Conservation (phyloP, 30 jellyfish, hydroid and myxozoan species). For the Turritopsis dohrnii region DNA sequence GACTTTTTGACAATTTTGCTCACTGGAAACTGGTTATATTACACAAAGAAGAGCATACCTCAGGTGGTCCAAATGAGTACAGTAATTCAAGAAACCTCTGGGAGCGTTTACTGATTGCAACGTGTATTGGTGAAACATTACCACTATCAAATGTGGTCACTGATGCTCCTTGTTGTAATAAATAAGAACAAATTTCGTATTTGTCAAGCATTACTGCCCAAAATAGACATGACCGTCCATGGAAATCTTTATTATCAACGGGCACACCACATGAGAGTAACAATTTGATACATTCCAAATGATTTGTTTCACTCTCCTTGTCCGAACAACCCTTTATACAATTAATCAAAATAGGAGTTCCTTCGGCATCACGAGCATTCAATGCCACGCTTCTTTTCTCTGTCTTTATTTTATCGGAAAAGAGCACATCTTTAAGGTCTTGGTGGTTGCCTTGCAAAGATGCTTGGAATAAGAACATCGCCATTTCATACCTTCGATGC, state of each 20-base stretch:
- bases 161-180: constrained; percentile 15
- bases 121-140: constrained; percentile 11
- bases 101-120: constrained; percentile 14
- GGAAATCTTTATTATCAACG: constrained; percentile 8
- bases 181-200: constrained; percentile 15
- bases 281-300: constrained; percentile 16
- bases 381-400: constrained; percentile 8
- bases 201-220: constrained; percentile 9
- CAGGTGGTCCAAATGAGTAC: constrained; percentile 13
- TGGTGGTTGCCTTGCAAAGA: constrained; percentile 25
- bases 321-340: constrained; percentile 6
- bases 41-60: neutral
- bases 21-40: too few relatives aligned
- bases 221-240: neutral
- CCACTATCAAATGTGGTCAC: neutral
- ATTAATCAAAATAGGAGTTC: constrained; percentile 18
- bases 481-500: constrained; percentile 17
- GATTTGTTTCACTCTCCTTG: neutral
- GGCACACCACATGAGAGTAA: constrained; percentile 9
- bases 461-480: constrained; percentile 12
- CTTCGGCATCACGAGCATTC: constrained; percentile 29
- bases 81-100: constrained; percentile 2
- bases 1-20: too few relatives aligned
- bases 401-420: constrained; percentile 18
- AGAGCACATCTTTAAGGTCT: constrained; percentile 14